phyloP scores from a whole-genome alignment of 2,888 invertebrate species.

The Oxyteleia sp. region DNA sequence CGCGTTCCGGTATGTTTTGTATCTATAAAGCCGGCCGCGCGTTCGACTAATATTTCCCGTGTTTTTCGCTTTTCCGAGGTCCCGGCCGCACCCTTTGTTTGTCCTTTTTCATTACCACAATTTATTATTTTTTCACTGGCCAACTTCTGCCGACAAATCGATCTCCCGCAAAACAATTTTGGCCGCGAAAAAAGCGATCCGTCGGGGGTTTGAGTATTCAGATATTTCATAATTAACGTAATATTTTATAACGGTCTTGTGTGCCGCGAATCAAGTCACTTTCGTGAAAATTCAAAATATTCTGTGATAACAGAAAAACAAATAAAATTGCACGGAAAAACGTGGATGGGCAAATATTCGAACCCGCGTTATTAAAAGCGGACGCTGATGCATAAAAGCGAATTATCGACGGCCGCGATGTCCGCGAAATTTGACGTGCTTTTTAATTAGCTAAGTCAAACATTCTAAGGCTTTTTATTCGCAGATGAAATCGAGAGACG shows the following conservation, averaged over 20 bases:
- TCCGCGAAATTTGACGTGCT: conserved; percentile 4
- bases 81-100: conserved; percentile 15
- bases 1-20: conserved; percentile 15
- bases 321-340: conserved; percentile 21
- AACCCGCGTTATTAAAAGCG: conserved; percentile 17
- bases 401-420: neutral
- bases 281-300: conserved; percentile 53
- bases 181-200: conserved; percentile 28
- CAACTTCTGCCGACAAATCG: conserved; percentile 54
- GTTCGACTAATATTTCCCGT: conserved; percentile 36
- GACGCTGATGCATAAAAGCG: neutral
- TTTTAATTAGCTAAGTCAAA: conserved; percentile 4
- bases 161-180: conserved; percentile 53
- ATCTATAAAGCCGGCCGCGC: conserved; percentile 22
- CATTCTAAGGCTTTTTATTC: neutral
- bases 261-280: conserved; percentile 26
- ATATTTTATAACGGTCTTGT: conserved; percentile 57
- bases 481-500: no score
- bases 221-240: conserved; percentile 72
- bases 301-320: conserved; percentile 27
- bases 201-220: conserved; percentile 34
- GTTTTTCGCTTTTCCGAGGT: conserved; percentile 32
- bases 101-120: conserved; percentile 34
- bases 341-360: conserved; percentile 11
- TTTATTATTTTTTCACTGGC: conserved; percentile 56